Evolutionary conservation across 2,888 invertebrate species (phyloP), one percentile per base, ranked within the genome.

Genomic region (Drosophila fungiperda): DNA sequence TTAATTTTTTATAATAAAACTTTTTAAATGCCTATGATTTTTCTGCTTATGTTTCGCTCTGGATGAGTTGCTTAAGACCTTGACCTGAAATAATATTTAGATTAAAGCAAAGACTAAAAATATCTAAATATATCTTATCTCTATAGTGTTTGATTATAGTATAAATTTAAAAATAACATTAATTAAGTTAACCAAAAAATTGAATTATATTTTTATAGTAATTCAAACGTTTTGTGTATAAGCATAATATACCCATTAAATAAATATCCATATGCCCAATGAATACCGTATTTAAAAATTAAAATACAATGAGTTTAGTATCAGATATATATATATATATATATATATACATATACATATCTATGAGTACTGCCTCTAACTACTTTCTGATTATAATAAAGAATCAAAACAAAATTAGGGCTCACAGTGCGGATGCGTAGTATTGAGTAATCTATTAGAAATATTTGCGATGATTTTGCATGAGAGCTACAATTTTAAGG

Each of bases 401-500:
- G 17, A n/a, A 12, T 11, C 3, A n/a, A 4, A n/a, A 12, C 1
- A n/a, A 9, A 17, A 29, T 55, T 29, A 12, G 36, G 40, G 50
- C 2, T 3, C 65, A 63, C 69, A 57, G 52, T 60, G 68, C 73
- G 62, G 57, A 73, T 87, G 71, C 61, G 78, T 73, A 68, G 76
- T 78, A 26, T 7, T 23, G 17, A 36, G 17, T 45, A 53, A 45
- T 73, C 54, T 48, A 26, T 59, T 58, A 32, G 15, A 35, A 53
- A 45, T 29, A 42, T 59, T 35, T 15, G 42, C 35, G 6, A 33
- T 68, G 48, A 33, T 35, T 49, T 57, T 9, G 69, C 38, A 11
- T 11, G 33, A 23, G 23, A 26, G 58, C 33, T 2, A n/a, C 26
- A 55, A 60, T 55, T 80, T 68, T 83, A 83, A 88, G 89, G 83